Evolutionary conservation across 1,140 invertebrate species (phyloP).

Genomic region (Ips typographus): DNA sequence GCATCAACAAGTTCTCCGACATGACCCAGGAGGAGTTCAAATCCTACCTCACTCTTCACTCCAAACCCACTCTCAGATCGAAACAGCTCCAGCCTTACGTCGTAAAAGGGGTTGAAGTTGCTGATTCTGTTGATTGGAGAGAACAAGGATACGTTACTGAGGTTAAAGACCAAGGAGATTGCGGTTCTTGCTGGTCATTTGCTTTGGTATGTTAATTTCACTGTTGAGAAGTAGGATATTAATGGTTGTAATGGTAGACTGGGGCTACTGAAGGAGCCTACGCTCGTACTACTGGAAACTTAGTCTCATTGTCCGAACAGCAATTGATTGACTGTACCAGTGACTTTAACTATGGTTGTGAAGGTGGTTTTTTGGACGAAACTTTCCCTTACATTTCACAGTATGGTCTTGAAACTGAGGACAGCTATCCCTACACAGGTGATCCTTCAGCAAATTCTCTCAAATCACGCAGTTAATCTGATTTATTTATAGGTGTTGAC

Average conservation of each 20-base stretch:
- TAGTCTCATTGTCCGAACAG: conserved; percentile 93
- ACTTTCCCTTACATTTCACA: conserved; percentile 20
- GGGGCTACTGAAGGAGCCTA: conserved; percentile 79
- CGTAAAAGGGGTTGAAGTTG: background rate
- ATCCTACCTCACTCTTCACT: conserved; percentile 5
- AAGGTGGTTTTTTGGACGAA: conserved; percentile 19
- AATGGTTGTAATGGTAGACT: conserved; percentile 1
- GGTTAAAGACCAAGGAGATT: conserved; percentile 44
- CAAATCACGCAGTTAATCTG: background rate
- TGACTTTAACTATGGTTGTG: conserved; percentile 17
- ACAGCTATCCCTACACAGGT: conserved; percentile 20
- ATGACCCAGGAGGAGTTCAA: conserved; percentile 35
- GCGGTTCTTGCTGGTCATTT: conserved; percentile 60
- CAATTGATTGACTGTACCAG: conserved; percentile 91
- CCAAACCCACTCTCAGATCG: background rate
- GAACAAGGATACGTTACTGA: conserved; percentile 40
- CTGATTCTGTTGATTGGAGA: conserved; percentile 41
- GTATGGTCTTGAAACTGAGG: conserved; percentile 25
- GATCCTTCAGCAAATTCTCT: background rate
- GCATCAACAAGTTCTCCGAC: conserved; percentile 37
- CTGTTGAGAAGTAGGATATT: background rate
- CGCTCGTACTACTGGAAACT: conserved; percentile 76
- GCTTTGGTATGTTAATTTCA: conserved; percentile 48
- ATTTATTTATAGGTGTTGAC: conserved; percentile 9
- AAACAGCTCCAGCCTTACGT: background rate